Evolutionary conservation across 2,113 vertebrate species (phyloP).

Genomic region (Stigmatopora nigra): DNA sequence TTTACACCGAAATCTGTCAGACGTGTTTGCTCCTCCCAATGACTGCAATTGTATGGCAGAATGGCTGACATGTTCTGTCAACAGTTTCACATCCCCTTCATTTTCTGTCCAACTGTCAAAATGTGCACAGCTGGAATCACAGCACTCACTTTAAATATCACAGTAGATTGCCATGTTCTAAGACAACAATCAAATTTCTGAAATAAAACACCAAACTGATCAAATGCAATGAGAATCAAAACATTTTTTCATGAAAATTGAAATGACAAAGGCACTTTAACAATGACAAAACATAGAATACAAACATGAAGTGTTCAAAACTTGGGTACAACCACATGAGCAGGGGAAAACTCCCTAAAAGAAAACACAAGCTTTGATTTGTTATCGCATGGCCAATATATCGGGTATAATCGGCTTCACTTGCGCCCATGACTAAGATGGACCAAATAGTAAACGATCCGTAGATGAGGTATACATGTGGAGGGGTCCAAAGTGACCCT

Average conservation of each 20-base stretch:
- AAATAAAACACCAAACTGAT: neutral
- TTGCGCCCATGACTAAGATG: neutral
- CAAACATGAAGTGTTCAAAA: neutral
- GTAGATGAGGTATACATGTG: neutral
- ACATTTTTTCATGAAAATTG: neutral
- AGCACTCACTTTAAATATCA: neutral
- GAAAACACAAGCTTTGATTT: neutral
- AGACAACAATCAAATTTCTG: neutral
- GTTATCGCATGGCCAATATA: neutral
- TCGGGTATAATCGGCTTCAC: neutral
- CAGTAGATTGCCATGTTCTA: neutral
- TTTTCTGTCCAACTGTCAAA: constrained; percentile 18
- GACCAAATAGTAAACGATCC: neutral
- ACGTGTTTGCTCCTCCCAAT: neutral
- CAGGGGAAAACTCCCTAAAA: neutral
- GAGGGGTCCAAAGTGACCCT: neutral
- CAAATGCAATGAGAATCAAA: neutral
- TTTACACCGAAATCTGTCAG: neutral
- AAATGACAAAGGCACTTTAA: neutral
- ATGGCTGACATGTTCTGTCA: constrained; percentile 23
- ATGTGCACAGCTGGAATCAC: neutral
- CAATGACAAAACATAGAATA: neutral
- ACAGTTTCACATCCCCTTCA: constrained; percentile 49
- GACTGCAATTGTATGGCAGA: neutral
- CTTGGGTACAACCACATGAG: neutral